Base-by-base conservation (phyloP, 92 coral and sea anemone species). In the Plumapathes pennacea region DNA sequence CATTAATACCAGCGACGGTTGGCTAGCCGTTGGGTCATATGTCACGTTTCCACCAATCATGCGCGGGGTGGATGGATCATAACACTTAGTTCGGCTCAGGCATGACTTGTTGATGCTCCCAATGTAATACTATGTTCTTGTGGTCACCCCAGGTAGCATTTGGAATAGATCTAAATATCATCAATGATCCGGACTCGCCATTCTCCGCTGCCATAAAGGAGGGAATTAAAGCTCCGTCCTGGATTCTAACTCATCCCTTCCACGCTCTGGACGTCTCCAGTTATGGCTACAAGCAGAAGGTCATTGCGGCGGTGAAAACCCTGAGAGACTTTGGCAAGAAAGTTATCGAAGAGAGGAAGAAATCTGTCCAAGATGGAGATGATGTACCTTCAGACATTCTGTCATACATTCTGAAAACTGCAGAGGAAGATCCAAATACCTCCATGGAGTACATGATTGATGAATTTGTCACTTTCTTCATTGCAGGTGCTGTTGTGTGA, bases 91-190 rank as follows among this genome's bases (percentile, higher is more conserved):
- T n/a, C n/a, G n/a, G n/a, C n/a, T n/a, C n/a, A n/a, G n/a, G n/a
- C n/a, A n/a, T n/a, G n/a, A n/a, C n/a, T n/a, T n/a, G n/a, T n/a
- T n/a, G n/a, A n/a, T n/a, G n/a, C n/a, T n/a, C n/a, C n/a, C n/a
- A n/a, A n/a, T n/a, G n/a, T n/a, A n/a, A n/a, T n/a, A n/a, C n/a
- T n/a, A n/a, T n/a, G n/a, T n/a, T n/a, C n/a, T n/a, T n/a, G n/a
- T n/a, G n/a, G n/a, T n/a, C n/a, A n/a, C n/a, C n/a, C n/a, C 54
- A 87, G 96, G 80, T 85, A 11, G 89, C 88, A 34, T 85, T 89
- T 75, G 97, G 97, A 2, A 53, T 75, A 25, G 84, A 89, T 54
- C 54, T 80, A 3, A 66, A 71, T 4, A 33, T 82, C 19, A 46
- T 70, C 25, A 10, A 38, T 10, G 85, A 89, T 12, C 72, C 77